Evolutionary conservation across 2,797 vertebrate genomes (phyloP).

Genomic region (Rallus crepitans): DNA sequence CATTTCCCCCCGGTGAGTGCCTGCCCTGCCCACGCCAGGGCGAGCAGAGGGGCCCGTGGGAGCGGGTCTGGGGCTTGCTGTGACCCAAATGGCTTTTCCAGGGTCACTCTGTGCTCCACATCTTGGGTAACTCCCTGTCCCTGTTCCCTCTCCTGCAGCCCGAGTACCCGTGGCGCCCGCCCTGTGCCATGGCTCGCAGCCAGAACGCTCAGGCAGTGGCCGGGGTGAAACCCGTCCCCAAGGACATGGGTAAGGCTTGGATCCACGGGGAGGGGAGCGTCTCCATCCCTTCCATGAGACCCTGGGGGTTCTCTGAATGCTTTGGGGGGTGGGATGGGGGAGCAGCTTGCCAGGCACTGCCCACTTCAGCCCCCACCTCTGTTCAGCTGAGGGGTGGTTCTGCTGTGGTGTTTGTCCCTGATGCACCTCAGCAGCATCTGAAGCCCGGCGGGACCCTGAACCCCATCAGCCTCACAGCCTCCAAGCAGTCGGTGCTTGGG

Average conservation of each 20-base stretch:
- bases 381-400: neutral
- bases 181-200: conserved; percentile 85
- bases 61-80: rapidly evolving
- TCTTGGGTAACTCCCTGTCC: neutral
- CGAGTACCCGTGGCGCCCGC: conserved; percentile 89
- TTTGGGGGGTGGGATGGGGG: neutral
- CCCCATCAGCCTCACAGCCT: rapidly evolving
- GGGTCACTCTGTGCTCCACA: neutral
- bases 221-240: conserved; percentile 83
- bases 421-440: neutral
- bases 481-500: rapidly evolving
- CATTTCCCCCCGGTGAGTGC: conserved; percentile 82
- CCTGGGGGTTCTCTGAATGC: neutral
- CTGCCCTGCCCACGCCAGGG: neutral
- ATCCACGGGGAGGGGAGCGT: neutral
- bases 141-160: conserved; percentile 56
- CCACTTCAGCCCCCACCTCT: neutral
- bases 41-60: rapidly evolving
- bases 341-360: neutral
- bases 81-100: rapidly evolving
- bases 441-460: neutral
- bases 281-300: neutral
- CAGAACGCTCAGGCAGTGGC: conserved; percentile 84
- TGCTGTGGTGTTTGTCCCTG: rapidly evolving
- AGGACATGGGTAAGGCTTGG: conserved; percentile 86